These are phyloP conservation scores for Phasia obesa DNA, from an alignment of 2,888 invertebrate genomes.

Conservation along the genomic window DNA sequence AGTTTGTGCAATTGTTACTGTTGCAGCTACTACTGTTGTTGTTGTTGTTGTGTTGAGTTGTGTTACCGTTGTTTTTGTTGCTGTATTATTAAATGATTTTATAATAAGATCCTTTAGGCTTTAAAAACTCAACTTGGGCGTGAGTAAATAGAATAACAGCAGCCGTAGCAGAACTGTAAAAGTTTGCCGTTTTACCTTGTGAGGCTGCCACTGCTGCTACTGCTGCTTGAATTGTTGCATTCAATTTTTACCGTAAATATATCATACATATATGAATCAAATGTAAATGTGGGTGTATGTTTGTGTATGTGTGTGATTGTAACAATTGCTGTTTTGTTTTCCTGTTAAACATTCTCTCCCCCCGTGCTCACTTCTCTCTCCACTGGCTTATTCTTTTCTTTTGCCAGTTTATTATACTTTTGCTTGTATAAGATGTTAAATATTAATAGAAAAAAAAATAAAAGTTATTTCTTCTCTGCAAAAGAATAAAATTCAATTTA, in stretches of 20 bases:
- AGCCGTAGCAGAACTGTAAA: constrained; percentile 15
- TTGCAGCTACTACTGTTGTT: constrained; percentile 25
- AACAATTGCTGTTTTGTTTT: constrained; percentile 62
- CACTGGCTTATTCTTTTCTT: constrained; percentile 52
- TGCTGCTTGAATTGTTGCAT: constrained; percentile 67
- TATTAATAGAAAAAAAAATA: constrained; percentile 42
- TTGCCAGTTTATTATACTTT: constrained; percentile 51
- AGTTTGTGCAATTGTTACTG: constrained; percentile 48
- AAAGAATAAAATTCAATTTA: constrained; percentile 78
- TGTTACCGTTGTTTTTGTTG: constrained; percentile 33
- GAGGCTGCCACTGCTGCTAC: constrained; percentile 6
- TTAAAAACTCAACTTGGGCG: constrained; percentile 57
- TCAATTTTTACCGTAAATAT: constrained; percentile 11
- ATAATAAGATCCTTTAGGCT: constrained; percentile 63
- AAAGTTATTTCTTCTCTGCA: background rate
- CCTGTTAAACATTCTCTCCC: constrained; percentile 37
- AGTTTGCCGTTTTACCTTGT: constrained; percentile 46
- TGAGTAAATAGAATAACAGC: constrained; percentile 21
- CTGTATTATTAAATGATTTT: constrained; percentile 62
- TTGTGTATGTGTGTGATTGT: background rate
- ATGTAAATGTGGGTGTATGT: background rate
- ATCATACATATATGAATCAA: background rate
- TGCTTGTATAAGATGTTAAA: constrained; percentile 48
- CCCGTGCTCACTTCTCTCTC: constrained; percentile 1
- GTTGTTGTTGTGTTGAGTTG: too few relatives aligned